A percentile compares a stretch with the other conserved stretches of the same genome.
phyloP scores from a whole-genome alignment of 2,797 vertebrate species.

The Otolemur crassicaudatus region DNA sequence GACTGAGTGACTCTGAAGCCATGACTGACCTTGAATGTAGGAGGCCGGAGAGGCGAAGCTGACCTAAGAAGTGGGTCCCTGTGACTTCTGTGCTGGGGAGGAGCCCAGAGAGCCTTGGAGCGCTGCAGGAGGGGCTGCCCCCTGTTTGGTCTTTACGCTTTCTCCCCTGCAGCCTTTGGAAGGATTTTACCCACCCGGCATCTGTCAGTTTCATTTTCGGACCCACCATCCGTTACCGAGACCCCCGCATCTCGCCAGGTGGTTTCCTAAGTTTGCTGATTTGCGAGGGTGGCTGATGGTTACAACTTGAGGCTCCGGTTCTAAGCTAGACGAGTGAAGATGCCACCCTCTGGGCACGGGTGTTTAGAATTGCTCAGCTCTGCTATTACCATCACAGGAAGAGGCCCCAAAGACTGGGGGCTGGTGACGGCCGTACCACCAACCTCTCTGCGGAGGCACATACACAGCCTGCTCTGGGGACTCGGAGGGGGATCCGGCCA shows the following conservation, averaged over 20 bases:
- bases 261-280: background rate
- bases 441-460: background rate
- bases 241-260: background rate
- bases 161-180: background rate
- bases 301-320: slow-evolving; percentile 16
- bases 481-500: background rate
- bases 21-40: background rate
- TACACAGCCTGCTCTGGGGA: background rate
- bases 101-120: background rate
- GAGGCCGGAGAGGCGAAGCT: background rate
- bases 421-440: background rate
- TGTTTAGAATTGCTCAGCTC: background rate
- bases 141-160: background rate
- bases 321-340: background rate
- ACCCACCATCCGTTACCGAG: background rate
- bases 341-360: background rate
- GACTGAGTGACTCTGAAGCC: background rate
- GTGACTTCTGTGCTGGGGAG: background rate
- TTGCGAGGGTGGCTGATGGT: background rate
- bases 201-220: slow-evolving; percentile 45
- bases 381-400: background rate
- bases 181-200: background rate
- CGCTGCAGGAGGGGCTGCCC: background rate
- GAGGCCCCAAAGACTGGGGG: background rate
- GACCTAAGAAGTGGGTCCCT: background rate